A percentile compares a stretch with the other conserved stretches of the same genome.
Conservation (phyloP, 2,797 vertebrate genomes). For the Alcedo atthis region DNA sequence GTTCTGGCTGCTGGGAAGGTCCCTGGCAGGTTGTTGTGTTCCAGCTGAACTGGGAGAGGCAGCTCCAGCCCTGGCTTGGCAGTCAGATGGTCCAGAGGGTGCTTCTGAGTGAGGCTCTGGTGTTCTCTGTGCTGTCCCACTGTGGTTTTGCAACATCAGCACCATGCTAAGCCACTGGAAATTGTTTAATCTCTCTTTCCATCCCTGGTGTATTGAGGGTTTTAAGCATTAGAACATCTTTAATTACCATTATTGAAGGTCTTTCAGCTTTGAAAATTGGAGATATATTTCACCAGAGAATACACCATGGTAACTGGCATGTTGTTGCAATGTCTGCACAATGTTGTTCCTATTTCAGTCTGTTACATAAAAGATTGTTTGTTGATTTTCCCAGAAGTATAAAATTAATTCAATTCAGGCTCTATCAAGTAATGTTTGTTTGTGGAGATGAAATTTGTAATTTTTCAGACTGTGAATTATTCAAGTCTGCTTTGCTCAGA, state of each 20-base stretch:
- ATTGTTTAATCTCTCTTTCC: neutral
- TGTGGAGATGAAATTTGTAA: neutral
- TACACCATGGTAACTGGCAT: neutral
- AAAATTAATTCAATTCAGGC: neutral
- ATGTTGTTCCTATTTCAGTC: neutral
- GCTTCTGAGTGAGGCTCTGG: neutral
- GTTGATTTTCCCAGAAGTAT: neutral
- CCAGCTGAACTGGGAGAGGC: neutral
- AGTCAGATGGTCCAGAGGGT: neutral
- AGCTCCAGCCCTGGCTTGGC: neutral
- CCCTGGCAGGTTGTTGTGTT: neutral
- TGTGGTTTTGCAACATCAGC: neutral
- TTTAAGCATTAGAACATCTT: conserved; percentile 2
- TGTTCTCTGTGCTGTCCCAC: neutral
- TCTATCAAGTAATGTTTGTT: neutral
- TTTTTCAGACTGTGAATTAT: neutral
- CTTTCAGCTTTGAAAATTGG: conserved; percentile 26
- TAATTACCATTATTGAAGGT: conserved; percentile 33
- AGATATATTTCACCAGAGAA: neutral
- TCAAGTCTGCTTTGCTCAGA: neutral
- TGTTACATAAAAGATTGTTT: neutral
- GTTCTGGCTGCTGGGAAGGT: neutral
- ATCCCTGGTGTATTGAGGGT: neutral
- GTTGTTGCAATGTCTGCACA: neutral
- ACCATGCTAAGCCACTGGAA: neutral